phyloP scores from a whole-genome alignment of 2,113 vertebrate genomes.

The Saimiri boliviensis region DNA sequence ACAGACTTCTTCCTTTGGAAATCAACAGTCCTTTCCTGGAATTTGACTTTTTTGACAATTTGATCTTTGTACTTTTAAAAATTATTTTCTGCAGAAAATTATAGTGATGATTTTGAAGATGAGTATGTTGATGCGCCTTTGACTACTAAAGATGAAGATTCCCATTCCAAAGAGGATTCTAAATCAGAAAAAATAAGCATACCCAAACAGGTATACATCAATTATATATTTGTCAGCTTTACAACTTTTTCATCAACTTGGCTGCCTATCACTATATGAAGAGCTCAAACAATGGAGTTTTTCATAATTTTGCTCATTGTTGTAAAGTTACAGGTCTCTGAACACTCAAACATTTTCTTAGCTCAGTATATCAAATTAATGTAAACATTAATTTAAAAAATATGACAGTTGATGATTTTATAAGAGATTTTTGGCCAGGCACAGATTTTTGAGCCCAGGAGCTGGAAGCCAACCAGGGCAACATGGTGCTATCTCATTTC shows the following conservation, averaged over 20 bases:
- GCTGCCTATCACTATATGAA: background rate
- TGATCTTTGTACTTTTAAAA: slow-evolving; percentile 29
- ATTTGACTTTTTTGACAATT: background rate
- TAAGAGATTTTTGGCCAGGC: background rate
- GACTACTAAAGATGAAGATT: slow-evolving; percentile 66
- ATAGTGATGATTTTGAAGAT: slow-evolving; percentile 96
- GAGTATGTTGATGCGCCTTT: slow-evolving; percentile 75
- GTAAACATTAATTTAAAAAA: slow-evolving; percentile 15
- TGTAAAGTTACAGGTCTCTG: background rate
- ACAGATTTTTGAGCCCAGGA: no score
- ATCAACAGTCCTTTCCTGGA: background rate
- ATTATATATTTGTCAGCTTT: background rate
- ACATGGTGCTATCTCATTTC: no score
- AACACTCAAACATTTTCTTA: slow-evolving; percentile 16
- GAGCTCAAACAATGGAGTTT: background rate
- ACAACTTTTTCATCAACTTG: background rate
- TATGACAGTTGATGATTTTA: background rate
- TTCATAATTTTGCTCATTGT: background rate
- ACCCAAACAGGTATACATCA: slow-evolving; percentile 67
- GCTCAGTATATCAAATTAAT: background rate
- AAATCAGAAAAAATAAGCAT: slow-evolving; percentile 50
- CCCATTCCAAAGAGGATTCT: slow-evolving; percentile 58
- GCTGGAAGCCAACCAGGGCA: no score
- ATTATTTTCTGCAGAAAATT: slow-evolving; percentile 82
- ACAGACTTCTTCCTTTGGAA: background rate